phyloP scores from a whole-genome alignment of 2,797 vertebrate species.

The Coracias cyanogaster region DNA sequence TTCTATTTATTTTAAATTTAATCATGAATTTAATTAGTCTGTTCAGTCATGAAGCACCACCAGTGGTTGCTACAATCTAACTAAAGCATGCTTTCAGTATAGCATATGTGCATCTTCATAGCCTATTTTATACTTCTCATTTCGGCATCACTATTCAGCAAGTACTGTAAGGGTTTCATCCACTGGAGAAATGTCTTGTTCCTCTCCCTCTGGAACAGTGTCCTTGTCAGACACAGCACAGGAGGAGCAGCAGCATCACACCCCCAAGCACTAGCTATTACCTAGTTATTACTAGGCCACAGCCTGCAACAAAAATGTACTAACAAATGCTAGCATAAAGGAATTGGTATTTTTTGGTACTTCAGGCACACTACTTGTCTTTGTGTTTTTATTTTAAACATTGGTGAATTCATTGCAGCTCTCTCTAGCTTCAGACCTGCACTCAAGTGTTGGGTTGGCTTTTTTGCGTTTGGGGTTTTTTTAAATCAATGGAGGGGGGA shows the following conservation, averaged over 20 bases:
- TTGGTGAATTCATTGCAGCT: neutral
- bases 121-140: neutral
- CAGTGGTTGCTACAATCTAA: neutral
- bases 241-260: neutral
- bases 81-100: neutral
- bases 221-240: neutral
- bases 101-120: no score
- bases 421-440: neutral
- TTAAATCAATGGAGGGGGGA: rapidly evolving
- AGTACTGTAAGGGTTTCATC: neutral
- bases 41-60: neutral
- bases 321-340: neutral
- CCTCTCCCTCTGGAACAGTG: neutral
- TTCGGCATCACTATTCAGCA: neutral
- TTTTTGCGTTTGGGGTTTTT: neutral
- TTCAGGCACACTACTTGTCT: neutral
- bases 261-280: no score
- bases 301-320: rapidly evolving
- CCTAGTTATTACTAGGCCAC: neutral
- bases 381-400: neutral
- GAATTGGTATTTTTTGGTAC: neutral
- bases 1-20: neutral
- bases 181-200: neutral
- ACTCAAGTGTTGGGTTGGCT: neutral
- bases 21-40: neutral